Evolutionary conservation across 1,140 invertebrate genomes (phyloP).

Genomic region (Triops longicaudatus): DNA sequence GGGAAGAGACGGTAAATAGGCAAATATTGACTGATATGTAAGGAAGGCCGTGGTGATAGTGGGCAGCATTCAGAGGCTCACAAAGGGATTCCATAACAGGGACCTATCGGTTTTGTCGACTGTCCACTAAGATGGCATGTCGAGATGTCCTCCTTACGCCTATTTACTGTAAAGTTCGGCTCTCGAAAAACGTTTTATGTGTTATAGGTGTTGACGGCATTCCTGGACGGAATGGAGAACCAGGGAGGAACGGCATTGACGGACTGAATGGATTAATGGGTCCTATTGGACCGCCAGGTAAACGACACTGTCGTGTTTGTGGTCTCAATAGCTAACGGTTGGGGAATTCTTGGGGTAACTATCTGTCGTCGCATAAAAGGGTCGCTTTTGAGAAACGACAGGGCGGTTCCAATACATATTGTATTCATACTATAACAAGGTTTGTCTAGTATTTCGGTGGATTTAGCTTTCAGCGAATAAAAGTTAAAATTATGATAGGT

Average conservation of each 20-base stretch:
- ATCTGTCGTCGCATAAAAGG: too few species aligned
- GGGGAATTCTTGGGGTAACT: too few species aligned
- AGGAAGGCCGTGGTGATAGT: neutral
- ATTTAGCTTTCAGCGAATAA: too few species aligned
- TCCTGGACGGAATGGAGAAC: slow-evolving; percentile 6
- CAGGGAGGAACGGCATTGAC: neutral
- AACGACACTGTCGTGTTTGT: neutral
- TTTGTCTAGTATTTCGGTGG: too few species aligned
- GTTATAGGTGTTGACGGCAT: neutral
- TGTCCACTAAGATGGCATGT: neutral
- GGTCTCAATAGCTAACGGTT: too few species aligned
- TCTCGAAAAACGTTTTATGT: neutral
- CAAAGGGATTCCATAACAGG: neutral
- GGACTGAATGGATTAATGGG: slow-evolving; percentile 1
- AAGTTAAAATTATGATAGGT: too few species aligned
- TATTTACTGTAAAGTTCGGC: neutral
- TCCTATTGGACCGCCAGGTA: neutral
- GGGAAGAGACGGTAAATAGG: slow-evolving; percentile 14
- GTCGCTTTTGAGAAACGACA: too few species aligned
- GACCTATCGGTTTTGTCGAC: neutral
- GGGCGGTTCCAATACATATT: too few species aligned
- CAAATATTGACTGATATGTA: slow-evolving; percentile 10
- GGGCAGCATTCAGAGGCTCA: neutral
- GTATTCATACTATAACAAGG: too few species aligned
- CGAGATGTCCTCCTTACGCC: neutral